phyloP scores from a whole-genome alignment of 23 tunicate species.

The Styela plicata region DNA sequence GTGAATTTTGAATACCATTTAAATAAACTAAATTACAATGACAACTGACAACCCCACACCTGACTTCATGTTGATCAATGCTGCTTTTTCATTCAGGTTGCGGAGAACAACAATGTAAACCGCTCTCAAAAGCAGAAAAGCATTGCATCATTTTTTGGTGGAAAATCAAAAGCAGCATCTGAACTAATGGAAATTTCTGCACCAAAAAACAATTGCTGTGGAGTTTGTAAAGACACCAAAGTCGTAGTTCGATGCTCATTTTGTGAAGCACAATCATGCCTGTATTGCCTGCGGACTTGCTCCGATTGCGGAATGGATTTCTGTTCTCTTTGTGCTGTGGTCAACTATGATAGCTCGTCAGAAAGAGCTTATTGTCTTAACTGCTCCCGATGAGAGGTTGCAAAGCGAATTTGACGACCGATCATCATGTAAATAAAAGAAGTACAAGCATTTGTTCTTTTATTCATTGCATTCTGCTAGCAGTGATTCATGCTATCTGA shows the following conservation, averaged over 20 bases:
- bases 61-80: too few species aligned
- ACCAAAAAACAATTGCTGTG: background rate
- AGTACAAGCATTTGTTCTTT: too few species aligned
- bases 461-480: too few species aligned
- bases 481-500: too few species aligned
- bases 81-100: background rate
- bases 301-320: background rate
- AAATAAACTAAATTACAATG: too few species aligned
- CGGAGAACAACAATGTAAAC: background rate
- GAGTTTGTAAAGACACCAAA: background rate
- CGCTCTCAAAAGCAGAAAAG: background rate
- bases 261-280: background rate
- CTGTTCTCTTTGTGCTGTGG: background rate
- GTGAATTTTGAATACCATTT: too few species aligned
- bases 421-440: too few species aligned
- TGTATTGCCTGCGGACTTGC: background rate
- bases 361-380: background rate
- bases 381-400: background rate
- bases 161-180: background rate
- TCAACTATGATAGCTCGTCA: background rate
- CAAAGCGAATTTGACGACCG: background rate
- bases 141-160: background rate
- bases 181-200: background rate
- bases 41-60: too few species aligned
- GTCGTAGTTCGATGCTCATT: background rate